Conservation (phyloP, 2,797 vertebrate species). For the Cossypha niveicapilla region DNA sequence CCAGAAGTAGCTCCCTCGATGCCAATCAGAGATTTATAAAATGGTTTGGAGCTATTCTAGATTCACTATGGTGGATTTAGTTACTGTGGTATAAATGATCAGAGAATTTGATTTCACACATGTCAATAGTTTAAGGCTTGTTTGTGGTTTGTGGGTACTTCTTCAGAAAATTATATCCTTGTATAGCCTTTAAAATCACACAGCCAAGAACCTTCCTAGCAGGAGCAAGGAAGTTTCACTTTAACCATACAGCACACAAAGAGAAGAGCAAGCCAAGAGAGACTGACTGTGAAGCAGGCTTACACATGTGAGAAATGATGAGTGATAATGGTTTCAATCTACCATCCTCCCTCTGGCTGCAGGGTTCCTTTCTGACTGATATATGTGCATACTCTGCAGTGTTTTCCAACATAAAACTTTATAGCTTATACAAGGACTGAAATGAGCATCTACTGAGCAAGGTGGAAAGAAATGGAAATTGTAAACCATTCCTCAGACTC, state of each 20-base stretch:
- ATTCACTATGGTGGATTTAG: background rate
- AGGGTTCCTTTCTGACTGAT: background rate
- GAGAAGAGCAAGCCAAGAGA: background rate
- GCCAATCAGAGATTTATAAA: background rate
- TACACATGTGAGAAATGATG: background rate
- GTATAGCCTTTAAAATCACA: background rate
- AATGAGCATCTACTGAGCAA: background rate
- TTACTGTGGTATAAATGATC: background rate
- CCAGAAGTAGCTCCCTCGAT: background rate
- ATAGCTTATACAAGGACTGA: background rate
- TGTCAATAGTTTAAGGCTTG: slow-evolving; percentile 27
- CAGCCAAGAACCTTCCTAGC: background rate
- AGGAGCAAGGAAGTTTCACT: background rate
- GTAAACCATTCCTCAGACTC: background rate
- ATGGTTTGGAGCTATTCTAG: background rate
- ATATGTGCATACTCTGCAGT: background rate
- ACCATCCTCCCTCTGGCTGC: background rate
- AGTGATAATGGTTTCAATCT: background rate
- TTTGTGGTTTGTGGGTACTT: slow-evolving; percentile 8
- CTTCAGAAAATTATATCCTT: background rate
- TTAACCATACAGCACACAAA: background rate
- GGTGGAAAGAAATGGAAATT: background rate
- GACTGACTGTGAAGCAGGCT: background rate
- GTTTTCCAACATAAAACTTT: background rate
- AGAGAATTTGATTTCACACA: slow-evolving; percentile 27